Percentiles rank a stretch among this genome's conserved stretches.
These are phyloP conservation scores for Polypterus bichir DNA, from an alignment of 2,113 vertebrate species.

Conservation along the genomic window DNA sequence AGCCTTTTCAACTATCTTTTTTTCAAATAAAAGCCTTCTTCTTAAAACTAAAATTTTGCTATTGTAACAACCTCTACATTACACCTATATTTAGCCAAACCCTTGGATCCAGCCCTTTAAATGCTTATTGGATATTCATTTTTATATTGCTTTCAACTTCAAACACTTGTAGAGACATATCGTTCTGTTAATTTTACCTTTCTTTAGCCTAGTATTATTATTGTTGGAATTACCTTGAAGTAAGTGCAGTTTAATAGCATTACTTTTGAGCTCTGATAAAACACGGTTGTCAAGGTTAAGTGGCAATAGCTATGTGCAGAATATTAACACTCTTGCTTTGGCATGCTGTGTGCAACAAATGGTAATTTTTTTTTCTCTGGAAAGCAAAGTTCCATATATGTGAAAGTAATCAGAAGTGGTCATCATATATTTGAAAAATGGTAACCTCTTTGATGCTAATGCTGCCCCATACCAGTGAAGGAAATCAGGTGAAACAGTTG, in stretches of 20 bases:
- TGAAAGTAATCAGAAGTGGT: too few relatives aligned
- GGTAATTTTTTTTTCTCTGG: neutral
- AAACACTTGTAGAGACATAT: constrained; percentile 1
- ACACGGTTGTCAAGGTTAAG: neutral
- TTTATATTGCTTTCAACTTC: neutral
- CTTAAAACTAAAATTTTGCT: too few relatives aligned
- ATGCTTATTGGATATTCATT: neutral
- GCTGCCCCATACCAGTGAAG: too few relatives aligned
- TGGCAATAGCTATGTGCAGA: neutral
- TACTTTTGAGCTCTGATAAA: neutral
- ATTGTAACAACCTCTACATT: too few relatives aligned
- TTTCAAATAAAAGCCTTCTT: too few relatives aligned
- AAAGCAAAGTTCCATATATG: too few relatives aligned
- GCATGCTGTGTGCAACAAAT: neutral
- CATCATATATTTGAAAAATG: too few relatives aligned
- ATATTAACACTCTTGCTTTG: neutral
- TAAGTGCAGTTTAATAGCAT: constrained; percentile 3
- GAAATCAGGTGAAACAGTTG: too few relatives aligned
- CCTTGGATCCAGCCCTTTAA: too few relatives aligned
- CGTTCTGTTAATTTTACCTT: neutral
- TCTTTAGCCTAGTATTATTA: neutral
- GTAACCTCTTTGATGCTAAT: too few relatives aligned
- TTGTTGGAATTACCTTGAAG: constrained; percentile 3
- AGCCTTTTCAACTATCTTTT: too few relatives aligned
- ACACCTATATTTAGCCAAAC: too few relatives aligned